Evolutionary conservation across 2,113 vertebrate genomes (phyloP).

Genomic region (Sclerurus mexicanus): DNA sequence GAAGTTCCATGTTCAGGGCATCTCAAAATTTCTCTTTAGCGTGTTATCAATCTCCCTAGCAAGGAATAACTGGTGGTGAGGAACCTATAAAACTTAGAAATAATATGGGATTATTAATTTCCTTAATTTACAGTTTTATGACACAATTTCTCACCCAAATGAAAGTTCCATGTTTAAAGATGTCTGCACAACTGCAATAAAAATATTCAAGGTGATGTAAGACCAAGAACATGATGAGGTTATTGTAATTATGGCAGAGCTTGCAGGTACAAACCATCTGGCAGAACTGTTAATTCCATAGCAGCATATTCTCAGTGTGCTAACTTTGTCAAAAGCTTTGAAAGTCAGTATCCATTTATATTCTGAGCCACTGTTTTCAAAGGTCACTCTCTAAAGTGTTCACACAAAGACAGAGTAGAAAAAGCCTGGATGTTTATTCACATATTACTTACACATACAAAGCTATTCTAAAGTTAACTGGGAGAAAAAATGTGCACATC

Average conservation of each 20-base stretch:
- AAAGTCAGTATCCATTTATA: constrained; percentile 56
- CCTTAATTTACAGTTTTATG: constrained; percentile 38
- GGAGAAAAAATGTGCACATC: neutral
- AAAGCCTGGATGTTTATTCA: constrained; percentile 30
- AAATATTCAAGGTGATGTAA: constrained; percentile 63
- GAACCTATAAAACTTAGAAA: neutral
- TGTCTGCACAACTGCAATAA: constrained; percentile 53
- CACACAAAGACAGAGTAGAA: neutral
- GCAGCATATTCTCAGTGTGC: constrained; percentile 13
- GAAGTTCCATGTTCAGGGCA: neutral
- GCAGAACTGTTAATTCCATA: constrained; percentile 57
- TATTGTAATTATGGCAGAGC: constrained; percentile 61
- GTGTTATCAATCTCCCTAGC: neutral
- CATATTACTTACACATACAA: constrained; percentile 29
- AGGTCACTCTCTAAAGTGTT: constrained; percentile 54
- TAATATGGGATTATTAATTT: constrained; percentile 37
- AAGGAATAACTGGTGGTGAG: neutral
- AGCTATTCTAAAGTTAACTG: neutral
- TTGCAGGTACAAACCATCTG: constrained; percentile 68
- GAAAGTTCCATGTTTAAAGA: constrained; percentile 39
- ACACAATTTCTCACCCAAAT: constrained; percentile 23
- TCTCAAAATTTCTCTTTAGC: neutral
- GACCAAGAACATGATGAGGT: constrained; percentile 45
- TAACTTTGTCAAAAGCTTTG: constrained; percentile 58
- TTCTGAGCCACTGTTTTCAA: constrained; percentile 44